These are phyloP conservation scores for Drosophila repleta DNA, from an alignment of 1,140 invertebrate species.

Conservation along the genomic window DNA sequence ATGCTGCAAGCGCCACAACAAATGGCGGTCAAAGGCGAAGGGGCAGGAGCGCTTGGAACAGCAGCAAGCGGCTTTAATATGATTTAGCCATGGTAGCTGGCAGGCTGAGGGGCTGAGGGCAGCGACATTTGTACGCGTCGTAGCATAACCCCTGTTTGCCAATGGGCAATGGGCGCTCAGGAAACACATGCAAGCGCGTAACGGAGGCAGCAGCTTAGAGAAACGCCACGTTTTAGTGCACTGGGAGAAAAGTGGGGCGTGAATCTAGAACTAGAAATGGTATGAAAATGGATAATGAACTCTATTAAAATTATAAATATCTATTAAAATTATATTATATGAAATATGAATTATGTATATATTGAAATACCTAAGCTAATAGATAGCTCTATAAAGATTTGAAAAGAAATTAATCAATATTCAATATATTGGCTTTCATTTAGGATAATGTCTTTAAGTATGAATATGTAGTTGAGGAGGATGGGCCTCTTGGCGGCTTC, in stretches of 20 bases:
- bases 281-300: too few relatives aligned
- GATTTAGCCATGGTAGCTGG: constrained; percentile 21
- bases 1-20: constrained; percentile 38
- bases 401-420: too few relatives aligned
- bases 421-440: too few relatives aligned
- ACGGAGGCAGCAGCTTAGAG: constrained; percentile 28
- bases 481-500: too few relatives aligned
- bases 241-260: constrained; percentile 7
- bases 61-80: constrained; percentile 33
- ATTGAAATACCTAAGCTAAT: too few relatives aligned
- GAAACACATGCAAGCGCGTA: constrained; percentile 30
- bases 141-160: constrained; percentile 24
- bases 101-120: too few relatives aligned
- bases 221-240: constrained; percentile 17
- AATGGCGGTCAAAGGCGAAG: constrained; percentile 17
- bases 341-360: too few relatives aligned
- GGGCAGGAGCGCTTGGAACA: constrained; percentile 22
- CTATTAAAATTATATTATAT: too few relatives aligned
- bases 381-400: too few relatives aligned
- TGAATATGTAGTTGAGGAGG: too few relatives aligned
- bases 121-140: constrained; percentile 2
- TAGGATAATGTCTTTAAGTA: too few relatives aligned
- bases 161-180: constrained; percentile 41
- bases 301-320: too few relatives aligned
- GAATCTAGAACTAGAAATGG: neutral